Evolutionary conservation across 1,140 invertebrate genomes (phyloP).

Genomic region (Hesperophylax magnus): DNA sequence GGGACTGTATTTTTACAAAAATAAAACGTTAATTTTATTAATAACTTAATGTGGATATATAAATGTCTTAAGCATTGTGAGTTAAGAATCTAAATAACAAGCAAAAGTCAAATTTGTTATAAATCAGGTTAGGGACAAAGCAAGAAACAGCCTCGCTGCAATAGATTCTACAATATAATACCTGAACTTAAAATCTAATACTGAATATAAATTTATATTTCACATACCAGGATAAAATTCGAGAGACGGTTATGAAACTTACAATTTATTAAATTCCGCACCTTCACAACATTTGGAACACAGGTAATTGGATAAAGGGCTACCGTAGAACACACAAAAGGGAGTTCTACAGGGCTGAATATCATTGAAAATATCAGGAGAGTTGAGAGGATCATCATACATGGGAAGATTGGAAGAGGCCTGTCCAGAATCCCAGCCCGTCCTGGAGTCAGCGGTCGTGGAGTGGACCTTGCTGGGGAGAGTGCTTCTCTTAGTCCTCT

Average conservation of each 20-base stretch:
- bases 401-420: constrained; percentile 8
- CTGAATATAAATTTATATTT: constrained; percentile 7
- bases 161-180: not conserved
- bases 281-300: constrained; percentile 64
- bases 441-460: constrained; percentile 27
- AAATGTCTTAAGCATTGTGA: not conserved
- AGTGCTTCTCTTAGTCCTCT: constrained; percentile 50
- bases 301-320: constrained; percentile 64
- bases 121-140: not conserved
- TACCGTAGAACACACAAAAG: constrained; percentile 67
- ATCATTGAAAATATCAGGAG: constrained; percentile 28
- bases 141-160: not conserved
- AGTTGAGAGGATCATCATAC: not conserved
- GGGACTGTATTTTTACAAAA: no score
- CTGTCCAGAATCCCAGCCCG: constrained; percentile 48
- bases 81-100: not conserved
- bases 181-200: constrained; percentile 8
- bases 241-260: constrained; percentile 16
- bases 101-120: not conserved
- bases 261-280: constrained; percentile 46
- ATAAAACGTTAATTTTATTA: no score
- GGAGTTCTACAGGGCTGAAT: constrained; percentile 65
- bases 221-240: not conserved
- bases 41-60: no score
- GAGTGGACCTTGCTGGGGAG: constrained; percentile 50